Conservation (phyloP, 2,797 vertebrate genomes). For the Brachyalestes nurse region DNA sequence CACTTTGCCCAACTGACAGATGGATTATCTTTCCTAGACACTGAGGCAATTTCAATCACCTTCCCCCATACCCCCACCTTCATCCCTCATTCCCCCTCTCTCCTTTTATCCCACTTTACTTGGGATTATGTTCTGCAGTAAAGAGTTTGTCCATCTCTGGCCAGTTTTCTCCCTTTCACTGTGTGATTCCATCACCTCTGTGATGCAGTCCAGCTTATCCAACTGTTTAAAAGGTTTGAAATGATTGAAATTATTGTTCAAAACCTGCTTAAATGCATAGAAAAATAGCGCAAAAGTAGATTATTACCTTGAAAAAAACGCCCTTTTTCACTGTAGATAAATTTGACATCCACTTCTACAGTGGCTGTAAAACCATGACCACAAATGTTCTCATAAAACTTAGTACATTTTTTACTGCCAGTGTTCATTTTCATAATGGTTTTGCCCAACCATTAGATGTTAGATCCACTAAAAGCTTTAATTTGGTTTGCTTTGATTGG, state of each 20-base stretch:
- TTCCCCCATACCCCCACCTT: constrained; percentile 3
- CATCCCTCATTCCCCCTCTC: neutral
- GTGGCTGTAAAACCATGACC: too few species aligned
- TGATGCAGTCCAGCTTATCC: neutral
- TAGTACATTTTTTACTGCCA: too few species aligned
- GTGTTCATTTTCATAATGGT: too few species aligned
- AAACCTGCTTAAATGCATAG: neutral
- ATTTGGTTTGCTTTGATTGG: too few species aligned
- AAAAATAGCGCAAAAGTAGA: neutral
- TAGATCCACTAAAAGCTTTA: too few species aligned
- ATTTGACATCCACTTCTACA: too few species aligned
- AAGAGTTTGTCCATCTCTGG: constrained; percentile 10
- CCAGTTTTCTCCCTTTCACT: neutral
- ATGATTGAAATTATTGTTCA: neutral
- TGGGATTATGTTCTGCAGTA: constrained; percentile 20
- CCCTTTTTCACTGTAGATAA: too few species aligned
- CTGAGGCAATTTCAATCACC: constrained; percentile 47
- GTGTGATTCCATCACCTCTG: neutral
- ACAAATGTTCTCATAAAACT: too few species aligned
- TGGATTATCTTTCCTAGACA: constrained; percentile 55
- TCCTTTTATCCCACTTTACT: constrained; percentile 56
- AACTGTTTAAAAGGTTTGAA: neutral
- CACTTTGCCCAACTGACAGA: constrained; percentile 53
- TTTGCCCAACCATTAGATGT: too few species aligned
- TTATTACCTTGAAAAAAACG: too few species aligned